Evolutionary conservation across 2,113 vertebrate species (phyloP), one percentile per base, ranked within the genome.

Genomic region (Castor canadensis): DNA sequence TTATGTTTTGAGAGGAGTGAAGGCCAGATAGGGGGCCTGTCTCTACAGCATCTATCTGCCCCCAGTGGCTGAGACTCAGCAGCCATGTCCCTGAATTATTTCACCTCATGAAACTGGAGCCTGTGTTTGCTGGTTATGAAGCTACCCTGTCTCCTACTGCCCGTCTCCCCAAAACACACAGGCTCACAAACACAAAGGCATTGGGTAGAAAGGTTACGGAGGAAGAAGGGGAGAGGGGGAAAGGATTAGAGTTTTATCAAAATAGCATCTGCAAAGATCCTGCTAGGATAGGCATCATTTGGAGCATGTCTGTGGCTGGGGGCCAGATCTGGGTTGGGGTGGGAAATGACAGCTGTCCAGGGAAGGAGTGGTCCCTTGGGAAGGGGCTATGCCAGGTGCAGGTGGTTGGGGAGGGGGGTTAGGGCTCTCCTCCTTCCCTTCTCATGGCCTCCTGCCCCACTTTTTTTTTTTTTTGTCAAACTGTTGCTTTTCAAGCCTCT

Each of bases 211-310:
- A 95, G 90, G 92, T 82, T 82, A 64, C 35, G 66, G 75, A 35
- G 6, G 24, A 26, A 9, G 56, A 58, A 35, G 72, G 79, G 67
- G 49, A 60, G 72, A 56, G 69, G 43, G 30, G n/a, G 40, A 30
- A 86, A 77, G 92, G 95, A 96, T 97, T 97, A 92, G 81, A 75
- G 90, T 87, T 94, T 96, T 97, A 97, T 96, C 94, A 91, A 95
- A 96, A 97, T 88, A 96, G 95, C 92, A 93, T 97, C 93, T 97
- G 92, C 89, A 95, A 87, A 97, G 85, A 94, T 77, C 84, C 35
- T 86, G 88, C 82, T 45, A 95, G 93, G 75, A 49, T 56, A 85
- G 96, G 52, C 86, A 85, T 83, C 75, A 76, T 91, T 93, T 73
- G 28, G 67, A 95, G 76, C 72, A 40, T 30, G 95, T 83, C 95